Evolutionary conservation across 2,888 invertebrate species (phyloP).

Genomic region (Andrena dorsata): DNA sequence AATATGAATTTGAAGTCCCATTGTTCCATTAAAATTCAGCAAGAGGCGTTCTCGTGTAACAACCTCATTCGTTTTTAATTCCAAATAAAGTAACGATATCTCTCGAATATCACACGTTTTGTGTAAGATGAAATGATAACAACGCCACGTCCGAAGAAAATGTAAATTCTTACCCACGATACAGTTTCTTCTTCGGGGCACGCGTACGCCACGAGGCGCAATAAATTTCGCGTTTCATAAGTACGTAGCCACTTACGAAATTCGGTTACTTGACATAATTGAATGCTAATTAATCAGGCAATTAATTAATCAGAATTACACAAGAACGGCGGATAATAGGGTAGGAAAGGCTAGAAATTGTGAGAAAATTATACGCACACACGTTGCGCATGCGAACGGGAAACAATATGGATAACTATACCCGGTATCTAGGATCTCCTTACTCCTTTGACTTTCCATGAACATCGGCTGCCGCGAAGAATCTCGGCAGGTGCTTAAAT

Average conservation of each 20-base stretch:
- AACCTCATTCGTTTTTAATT: no score
- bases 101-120: not conserved
- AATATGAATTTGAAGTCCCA: no score
- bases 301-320: conserved; percentile 65
- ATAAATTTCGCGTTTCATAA: conserved; percentile 16
- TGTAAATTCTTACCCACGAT: conserved; percentile 17
- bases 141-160: not conserved
- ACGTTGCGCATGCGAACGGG: conserved; percentile 57
- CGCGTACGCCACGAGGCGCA: conserved; percentile 9
- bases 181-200: conserved; percentile 3
- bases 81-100: no score
- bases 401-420: conserved; percentile 64
- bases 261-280: conserved; percentile 38
- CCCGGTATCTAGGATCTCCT: conserved; percentile 60
- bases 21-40: no score
- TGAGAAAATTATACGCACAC: conserved; percentile 62
- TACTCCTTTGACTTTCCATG: conserved; percentile 68
- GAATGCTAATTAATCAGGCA: conserved; percentile 53
- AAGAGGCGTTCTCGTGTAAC: no score
- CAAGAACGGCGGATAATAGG: conserved; percentile 57
- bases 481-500: conserved; percentile 62
- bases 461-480: conserved; percentile 61
- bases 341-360: conserved; percentile 49
- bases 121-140: not conserved
- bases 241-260: conserved; percentile 26